phyloP scores from a whole-genome alignment of 2,797 vertebrate species.

The Sebastes glaucus region DNA sequence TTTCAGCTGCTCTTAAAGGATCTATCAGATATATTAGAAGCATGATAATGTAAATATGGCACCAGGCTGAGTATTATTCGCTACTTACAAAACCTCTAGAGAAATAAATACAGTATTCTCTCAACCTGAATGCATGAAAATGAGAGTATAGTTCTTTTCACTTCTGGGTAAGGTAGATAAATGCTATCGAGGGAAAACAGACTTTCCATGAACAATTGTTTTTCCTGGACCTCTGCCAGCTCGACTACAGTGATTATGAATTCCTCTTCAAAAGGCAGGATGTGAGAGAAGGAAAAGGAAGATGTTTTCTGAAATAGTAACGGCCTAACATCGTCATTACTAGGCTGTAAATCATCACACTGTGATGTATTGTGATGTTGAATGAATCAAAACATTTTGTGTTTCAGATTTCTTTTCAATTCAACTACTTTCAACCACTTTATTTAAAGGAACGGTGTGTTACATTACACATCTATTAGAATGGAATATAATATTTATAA shows the following conservation, averaged over 20 bases:
- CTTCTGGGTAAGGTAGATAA: constrained; percentile 57
- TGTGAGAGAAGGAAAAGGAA: constrained; percentile 41
- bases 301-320: constrained; percentile 25
- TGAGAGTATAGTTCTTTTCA: constrained; percentile 22
- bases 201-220: constrained; percentile 51
- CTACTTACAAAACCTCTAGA: constrained; percentile 28
- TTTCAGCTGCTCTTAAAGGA: constrained; percentile 14
- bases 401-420: constrained; percentile 3
- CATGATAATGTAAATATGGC: constrained; percentile 1
- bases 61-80: background rate
- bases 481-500: no score
- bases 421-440: background rate
- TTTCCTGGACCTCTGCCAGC: constrained; percentile 65
- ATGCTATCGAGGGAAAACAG: constrained; percentile 60
- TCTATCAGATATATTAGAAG: constrained; percentile 13
- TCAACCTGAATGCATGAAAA: constrained; percentile 25
- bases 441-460: background rate
- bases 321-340: constrained; percentile 8
- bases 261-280: constrained; percentile 63
- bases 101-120: constrained; percentile 17
- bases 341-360: constrained; percentile 4
- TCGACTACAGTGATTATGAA: constrained; percentile 61
- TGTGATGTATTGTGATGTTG: background rate
- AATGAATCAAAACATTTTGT: background rate
- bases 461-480: no score